phyloP scores from a whole-genome alignment of 1,140 invertebrate genomes.

The Drosophila gunungcola region DNA sequence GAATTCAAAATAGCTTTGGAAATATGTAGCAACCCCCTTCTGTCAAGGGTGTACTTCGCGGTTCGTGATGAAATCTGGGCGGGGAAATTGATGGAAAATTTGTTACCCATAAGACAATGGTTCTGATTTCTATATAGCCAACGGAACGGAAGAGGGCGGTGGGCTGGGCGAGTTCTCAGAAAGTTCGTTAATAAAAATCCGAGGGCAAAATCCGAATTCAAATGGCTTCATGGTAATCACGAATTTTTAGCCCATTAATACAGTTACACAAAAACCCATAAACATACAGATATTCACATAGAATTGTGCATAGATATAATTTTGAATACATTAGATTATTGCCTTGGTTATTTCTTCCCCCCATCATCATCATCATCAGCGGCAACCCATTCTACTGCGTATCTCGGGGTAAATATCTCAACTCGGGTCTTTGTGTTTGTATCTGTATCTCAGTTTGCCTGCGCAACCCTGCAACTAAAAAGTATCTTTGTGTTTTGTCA shows the following conservation, averaged over 20 bases:
- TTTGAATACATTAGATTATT: constrained; percentile 66
- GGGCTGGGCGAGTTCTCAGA: constrained; percentile 5
- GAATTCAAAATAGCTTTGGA: constrained; percentile 24
- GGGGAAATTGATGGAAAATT: constrained; percentile 43
- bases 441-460: constrained; percentile 36
- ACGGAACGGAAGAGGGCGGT: constrained; percentile 12
- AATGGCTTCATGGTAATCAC: constrained; percentile 50
- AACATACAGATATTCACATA: constrained; percentile 41
- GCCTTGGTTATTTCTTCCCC: constrained; percentile 59
- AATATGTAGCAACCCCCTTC: constrained; percentile 29
- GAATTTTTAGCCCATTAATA: constrained; percentile 45
- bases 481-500: constrained; percentile 48
- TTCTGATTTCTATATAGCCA: constrained; percentile 31
- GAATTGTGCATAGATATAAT: constrained; percentile 24
- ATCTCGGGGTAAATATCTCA: constrained; percentile 72
- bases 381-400: constrained; percentile 57
- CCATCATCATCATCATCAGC: constrained; percentile 5
- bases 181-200: constrained; percentile 51
- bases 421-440: constrained; percentile 21
- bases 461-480: constrained; percentile 48
- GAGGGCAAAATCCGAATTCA: constrained; percentile 33
- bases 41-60: constrained; percentile 20
- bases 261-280: constrained; percentile 46
- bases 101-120: constrained; percentile 39
- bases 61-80: constrained; percentile 2